These are phyloP conservation scores for Ormyrus thymus DNA, from an alignment of 2,888 invertebrate species.

Conservation along the genomic window DNA sequence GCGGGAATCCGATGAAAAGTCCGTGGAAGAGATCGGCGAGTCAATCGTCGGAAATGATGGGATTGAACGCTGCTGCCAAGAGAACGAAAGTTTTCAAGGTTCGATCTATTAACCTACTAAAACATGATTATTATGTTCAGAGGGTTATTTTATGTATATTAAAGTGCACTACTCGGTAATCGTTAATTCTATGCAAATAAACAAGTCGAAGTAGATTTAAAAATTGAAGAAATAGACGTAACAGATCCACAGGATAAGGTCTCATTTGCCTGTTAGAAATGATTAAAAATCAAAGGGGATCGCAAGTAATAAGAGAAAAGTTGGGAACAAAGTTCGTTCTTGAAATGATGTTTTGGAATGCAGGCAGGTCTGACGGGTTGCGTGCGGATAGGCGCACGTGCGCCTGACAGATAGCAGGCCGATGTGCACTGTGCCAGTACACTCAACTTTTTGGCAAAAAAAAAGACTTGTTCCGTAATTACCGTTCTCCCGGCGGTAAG, in stretches of 20 bases:
- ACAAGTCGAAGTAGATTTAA: no score
- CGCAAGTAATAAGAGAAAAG: slow-evolving; percentile 4
- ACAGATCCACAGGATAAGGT: no score
- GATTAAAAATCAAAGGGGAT: no score
- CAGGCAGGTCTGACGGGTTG: slow-evolving; percentile 57
- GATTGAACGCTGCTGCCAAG: slow-evolving; percentile 45
- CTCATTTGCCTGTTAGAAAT: no score
- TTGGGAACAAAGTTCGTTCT: slow-evolving; percentile 32
- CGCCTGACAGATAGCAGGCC: slow-evolving; percentile 34
- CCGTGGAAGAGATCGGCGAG: slow-evolving; percentile 1
- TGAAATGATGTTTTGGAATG: slow-evolving; percentile 45
- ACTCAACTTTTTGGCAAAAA: slow-evolving; percentile 7
- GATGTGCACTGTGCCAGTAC: slow-evolving; percentile 26
- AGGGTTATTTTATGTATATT: no score
- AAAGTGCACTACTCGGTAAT: no score
- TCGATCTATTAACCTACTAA: slow-evolving; percentile 52
- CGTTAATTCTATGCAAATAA: no score
- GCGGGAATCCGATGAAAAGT: slow-evolving; percentile 30
- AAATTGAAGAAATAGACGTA: no score
- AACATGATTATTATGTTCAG: neutral
- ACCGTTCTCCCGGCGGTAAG: neutral
- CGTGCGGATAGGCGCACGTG: slow-evolving; percentile 58
- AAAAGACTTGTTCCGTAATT: slow-evolving; percentile 42
- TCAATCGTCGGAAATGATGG: slow-evolving; percentile 61
- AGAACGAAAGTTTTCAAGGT: slow-evolving; percentile 56